Conservation (phyloP, 2,113 vertebrate genomes). For the Cavia porcellus region DNA sequence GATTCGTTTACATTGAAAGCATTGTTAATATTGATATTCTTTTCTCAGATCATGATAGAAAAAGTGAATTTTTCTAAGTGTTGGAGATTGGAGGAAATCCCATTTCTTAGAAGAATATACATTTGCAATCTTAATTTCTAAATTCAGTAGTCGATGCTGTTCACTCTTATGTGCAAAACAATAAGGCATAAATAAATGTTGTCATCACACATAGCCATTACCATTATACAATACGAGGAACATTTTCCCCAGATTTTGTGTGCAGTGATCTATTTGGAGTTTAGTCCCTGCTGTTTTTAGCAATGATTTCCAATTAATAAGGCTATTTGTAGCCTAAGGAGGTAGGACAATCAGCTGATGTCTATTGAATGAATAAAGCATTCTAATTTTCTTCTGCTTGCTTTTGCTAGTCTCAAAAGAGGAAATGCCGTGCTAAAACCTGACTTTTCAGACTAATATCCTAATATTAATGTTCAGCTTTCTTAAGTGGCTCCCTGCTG, state of each 20-base stretch:
- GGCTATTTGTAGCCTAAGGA: neutral
- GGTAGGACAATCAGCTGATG: neutral
- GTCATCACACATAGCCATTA: neutral
- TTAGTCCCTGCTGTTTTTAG: neutral
- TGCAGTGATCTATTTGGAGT: neutral
- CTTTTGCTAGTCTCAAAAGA: neutral
- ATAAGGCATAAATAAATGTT: neutral
- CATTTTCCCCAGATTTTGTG: neutral
- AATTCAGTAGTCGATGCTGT: neutral
- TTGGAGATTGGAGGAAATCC: neutral
- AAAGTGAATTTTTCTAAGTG: neutral
- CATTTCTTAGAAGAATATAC: neutral
- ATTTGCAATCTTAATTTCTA: neutral
- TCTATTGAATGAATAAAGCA: neutral
- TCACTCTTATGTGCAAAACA: neutral
- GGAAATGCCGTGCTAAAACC: neutral
- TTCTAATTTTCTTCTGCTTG: slow-evolving; percentile 9
- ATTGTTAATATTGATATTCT: neutral
- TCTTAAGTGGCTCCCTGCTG: neutral
- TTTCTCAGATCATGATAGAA: neutral
- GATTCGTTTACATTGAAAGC: neutral
- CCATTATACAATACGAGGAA: neutral
- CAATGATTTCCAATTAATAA: slow-evolving; percentile 48
- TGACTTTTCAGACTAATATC: neutral
- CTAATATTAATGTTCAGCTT: slow-evolving; percentile 22